Evolutionary conservation across 2,113 vertebrate species (phyloP).

Genomic region (Dolichallabes microphthalmus): DNA sequence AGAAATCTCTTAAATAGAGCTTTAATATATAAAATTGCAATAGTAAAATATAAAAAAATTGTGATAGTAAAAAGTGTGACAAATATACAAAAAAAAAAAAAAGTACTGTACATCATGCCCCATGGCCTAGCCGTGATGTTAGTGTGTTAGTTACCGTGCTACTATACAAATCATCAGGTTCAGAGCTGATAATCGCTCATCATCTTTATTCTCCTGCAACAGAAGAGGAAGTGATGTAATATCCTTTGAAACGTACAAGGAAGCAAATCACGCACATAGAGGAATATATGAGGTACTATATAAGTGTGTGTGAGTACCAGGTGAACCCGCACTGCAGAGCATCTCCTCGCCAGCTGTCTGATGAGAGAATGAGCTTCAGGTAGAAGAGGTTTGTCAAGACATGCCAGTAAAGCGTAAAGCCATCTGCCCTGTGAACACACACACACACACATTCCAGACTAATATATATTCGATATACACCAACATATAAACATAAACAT

Average conservation of each 20-base stretch:
- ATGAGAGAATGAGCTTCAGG: conserved; percentile 96
- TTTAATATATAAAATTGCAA: too few species aligned
- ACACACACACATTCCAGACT: not conserved
- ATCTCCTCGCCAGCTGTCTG: conserved; percentile 89
- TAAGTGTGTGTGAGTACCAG: conserved; percentile 72
- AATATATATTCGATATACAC: not conserved
- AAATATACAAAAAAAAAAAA: too few species aligned
- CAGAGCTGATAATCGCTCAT: conserved; percentile 85
- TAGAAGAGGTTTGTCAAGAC: conserved; percentile 92
- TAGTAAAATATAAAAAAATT: too few species aligned
- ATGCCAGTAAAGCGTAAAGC: conserved; percentile 89
- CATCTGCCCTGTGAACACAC: conserved; percentile 81
- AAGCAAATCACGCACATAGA: not conserved
- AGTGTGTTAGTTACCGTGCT: conserved; percentile 80
- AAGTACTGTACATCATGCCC: not conserved
- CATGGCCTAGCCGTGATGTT: not conserved
- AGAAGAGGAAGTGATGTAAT: not conserved
- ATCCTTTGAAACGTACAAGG: not conserved
- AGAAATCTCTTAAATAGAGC: too few species aligned
- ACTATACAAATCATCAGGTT: conserved; percentile 96
- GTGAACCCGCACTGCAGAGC: conserved; percentile 82
- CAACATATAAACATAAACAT: too few species aligned
- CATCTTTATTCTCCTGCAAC: conserved; percentile 82
- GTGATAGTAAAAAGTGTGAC: too few species aligned
- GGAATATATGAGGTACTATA: not conserved